Percentiles rank a stretch among this genome's conserved stretches.
phyloP scores from a whole-genome alignment of 2,113 vertebrate species.

The Boulengeromyrus knoepffleri region DNA sequence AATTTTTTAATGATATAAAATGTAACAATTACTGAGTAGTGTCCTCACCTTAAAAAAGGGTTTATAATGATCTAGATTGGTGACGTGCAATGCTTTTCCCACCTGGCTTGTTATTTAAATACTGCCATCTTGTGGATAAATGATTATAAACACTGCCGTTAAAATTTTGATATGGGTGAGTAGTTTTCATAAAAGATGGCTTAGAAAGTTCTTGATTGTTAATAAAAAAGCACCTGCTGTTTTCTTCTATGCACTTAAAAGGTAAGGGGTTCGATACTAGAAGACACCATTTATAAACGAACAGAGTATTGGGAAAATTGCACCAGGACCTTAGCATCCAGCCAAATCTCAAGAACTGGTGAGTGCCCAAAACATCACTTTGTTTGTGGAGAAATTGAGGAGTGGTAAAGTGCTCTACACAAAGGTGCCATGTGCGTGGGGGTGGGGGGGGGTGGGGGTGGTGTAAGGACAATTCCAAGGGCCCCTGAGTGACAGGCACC shows the following conservation, averaged over 20 bases:
- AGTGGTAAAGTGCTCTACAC: not conserved
- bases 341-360: slow-evolving; percentile 51
- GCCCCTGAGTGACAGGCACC: not conserved
- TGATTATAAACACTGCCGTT: not conserved
- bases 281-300: slow-evolving; percentile 69
- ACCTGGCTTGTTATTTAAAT: slow-evolving; percentile 23
- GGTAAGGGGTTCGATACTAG: slow-evolving; percentile 69
- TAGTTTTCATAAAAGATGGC: slow-evolving; percentile 1
- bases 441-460: not conserved
- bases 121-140: slow-evolving; percentile 47
- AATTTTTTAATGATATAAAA: not conserved
- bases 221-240: slow-evolving; percentile 21
- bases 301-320: slow-evolving; percentile 75
- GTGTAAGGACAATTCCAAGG: not conserved
- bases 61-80: not conserved
- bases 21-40: not conserved
- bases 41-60: not conserved
- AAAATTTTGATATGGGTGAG: not conserved
- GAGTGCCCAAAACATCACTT: slow-evolving; percentile 32
- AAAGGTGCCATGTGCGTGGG: not conserved
- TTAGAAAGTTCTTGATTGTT: not conserved
- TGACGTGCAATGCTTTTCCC: not conserved
- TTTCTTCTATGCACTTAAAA: slow-evolving; percentile 39
- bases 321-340: slow-evolving; percentile 56
- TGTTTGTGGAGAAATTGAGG: not conserved